Evolutionary conservation across 2,888 invertebrate species (phyloP), one percentile per base, ranked within the genome.

Genomic region (Halictus quadricinctus): DNA sequence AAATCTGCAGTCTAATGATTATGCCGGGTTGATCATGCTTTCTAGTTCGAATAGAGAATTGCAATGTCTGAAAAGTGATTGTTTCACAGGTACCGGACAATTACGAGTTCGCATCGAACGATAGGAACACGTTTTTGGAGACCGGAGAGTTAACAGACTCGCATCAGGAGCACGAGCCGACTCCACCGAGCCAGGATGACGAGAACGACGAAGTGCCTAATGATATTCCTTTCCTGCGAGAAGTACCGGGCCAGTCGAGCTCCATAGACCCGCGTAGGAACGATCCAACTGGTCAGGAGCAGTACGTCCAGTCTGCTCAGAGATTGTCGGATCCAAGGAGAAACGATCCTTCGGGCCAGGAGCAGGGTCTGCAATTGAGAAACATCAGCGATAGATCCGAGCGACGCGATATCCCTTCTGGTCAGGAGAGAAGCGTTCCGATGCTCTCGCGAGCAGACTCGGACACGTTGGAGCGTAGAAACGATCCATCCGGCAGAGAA

Each of bases 91-190:
- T 90, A 3, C 93, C 94, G 5, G 94, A 94, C 66, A 94, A 94
- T 83, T 94, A 94, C 60, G 94, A 94, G 79, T 94, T 94, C 43
- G 94, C 94, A 5, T 94, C 94, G 5, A 95, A 94, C 73, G 95
- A 95, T 72, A 88, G 95, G 76, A 95, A 95, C 66, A 95, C 95
- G 13, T 95, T 95, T 79, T 88, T 95, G 60, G 95, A 95, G 81
- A 95, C 95, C 5, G 95, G 95, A 0, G 94, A 95, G 79, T 81
- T 95, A n/a, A 94, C 94, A 6, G 95, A 94, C 85, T 93, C 94
- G 7, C 94, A 94, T 88, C 93, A 93, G 72, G 94, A 94, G 29
- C 94, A 94, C 76, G 93, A 94, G 69, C 88, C 92, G 0, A 92
- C 91, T 13, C 93, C 94, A 0, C 92, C 93, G 5, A 93, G 91